A percentile compares a stretch with the other conserved stretches of the same genome.
Evolutionary conservation across 2,113 vertebrate species (phyloP).

Genomic region (Ictidomys tridecemlineatus): DNA sequence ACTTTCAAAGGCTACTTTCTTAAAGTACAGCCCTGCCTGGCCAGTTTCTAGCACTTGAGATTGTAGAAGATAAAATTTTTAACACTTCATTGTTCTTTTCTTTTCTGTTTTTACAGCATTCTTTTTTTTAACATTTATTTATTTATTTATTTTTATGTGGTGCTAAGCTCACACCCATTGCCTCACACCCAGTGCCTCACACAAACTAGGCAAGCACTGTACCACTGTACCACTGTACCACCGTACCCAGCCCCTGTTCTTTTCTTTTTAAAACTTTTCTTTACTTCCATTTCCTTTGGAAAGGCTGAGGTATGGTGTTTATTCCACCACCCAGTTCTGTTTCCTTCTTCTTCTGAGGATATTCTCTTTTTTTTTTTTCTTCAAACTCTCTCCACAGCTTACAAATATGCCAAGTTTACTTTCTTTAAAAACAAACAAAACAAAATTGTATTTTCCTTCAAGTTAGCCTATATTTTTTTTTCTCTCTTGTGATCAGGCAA

Average conservation of each 20-base stretch:
- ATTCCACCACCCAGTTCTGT: not conserved
- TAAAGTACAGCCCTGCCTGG: not conserved
- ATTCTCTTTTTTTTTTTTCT: not conserved
- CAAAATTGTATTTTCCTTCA: not conserved
- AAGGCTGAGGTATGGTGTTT: not conserved
- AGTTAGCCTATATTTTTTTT: not conserved
- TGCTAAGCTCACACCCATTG: too few relatives aligned
- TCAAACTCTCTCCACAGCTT: not conserved
- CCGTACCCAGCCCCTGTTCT: too few relatives aligned
- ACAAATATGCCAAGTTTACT: not conserved
- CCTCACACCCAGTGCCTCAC: too few relatives aligned
- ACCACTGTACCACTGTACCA: too few relatives aligned
- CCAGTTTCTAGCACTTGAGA: not conserved
- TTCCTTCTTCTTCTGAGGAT: not conserved
- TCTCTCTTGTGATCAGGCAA: not conserved
- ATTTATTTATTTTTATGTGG: too few relatives aligned
- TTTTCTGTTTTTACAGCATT: too few relatives aligned
- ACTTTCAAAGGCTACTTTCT: not conserved
- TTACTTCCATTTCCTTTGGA: not conserved
- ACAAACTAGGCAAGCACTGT: too few relatives aligned
- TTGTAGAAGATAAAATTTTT: not conserved
- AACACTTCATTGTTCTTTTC: not conserved
- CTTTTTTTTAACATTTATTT: too few relatives aligned
- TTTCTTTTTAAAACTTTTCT: not conserved
- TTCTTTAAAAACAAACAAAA: not conserved